Conservation (phyloP, 2,888 invertebrate genomes). For the Epinotia nisella region DNA sequence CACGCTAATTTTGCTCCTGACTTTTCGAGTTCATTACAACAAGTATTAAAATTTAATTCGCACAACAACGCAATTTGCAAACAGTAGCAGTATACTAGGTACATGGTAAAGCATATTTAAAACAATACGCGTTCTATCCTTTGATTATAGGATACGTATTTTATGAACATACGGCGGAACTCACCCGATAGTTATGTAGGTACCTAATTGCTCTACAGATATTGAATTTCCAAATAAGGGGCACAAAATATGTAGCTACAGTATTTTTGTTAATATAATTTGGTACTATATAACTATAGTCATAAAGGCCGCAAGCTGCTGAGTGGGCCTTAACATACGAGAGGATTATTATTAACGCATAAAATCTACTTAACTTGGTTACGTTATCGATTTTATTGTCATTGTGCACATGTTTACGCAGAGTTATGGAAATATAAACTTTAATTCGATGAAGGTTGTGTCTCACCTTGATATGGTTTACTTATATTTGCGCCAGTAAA, state of each 20-base stretch:
- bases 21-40: background rate
- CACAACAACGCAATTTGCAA: background rate
- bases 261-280: conserved; percentile 11
- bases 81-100: too few species aligned
- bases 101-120: background rate
- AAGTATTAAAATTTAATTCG: background rate
- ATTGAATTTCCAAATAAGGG: too few species aligned
- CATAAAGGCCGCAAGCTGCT: conserved; percentile 58
- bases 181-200: too few species aligned
- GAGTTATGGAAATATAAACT: conserved; percentile 35
- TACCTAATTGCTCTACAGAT: too few species aligned
- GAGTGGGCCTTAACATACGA: conserved; percentile 59
- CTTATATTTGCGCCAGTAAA: conserved; percentile 27
- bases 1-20: conserved; percentile 14
- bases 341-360: conserved; percentile 52
- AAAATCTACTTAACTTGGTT: conserved; percentile 56
- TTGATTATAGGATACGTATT: background rate
- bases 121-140: background rate
- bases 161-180: too few species aligned
- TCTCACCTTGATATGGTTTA: conserved; percentile 35
- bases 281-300: conserved; percentile 50
- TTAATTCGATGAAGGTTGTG: conserved; percentile 30
- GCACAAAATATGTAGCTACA: conserved; percentile 46
- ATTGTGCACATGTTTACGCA: conserved; percentile 43
- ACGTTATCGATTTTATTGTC: conserved; percentile 51